Evolutionary conservation across 53 echinoderm and acorn worm species (phyloP), one percentile per base, ranked within the genome.

Genomic region (Echinometra lucunter): DNA sequence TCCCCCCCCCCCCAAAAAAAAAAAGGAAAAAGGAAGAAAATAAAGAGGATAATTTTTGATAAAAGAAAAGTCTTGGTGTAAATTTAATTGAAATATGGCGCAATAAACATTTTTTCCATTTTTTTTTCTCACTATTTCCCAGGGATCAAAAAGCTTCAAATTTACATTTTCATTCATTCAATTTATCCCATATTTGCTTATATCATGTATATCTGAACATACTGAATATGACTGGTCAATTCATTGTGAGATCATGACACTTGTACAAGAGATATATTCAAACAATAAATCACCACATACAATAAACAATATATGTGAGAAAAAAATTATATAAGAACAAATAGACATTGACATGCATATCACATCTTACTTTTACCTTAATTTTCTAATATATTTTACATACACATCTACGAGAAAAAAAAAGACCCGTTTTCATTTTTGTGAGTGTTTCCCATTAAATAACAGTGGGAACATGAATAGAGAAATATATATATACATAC

Each of bases 401-500:
- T 91, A 70, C 45, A 66, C 42, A 70, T 67, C 91, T 91, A 70
- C 70, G 49, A 78, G 55, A 93, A 93, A 92, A 92, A 92, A 92
- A 83, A 83, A 60, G 53, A 57, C 81, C 94, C 94, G 82, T 82
- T 94, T 94, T 94, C 60, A 58, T 83, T 94, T 93, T 78, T 58
- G 60, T 92, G 66, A 58, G 66, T 92, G 74, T 45, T 92, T 74
- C 63, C 80, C 74, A 92, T 55, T 53, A 78, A 92, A 75, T 78
- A 92, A 55, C 40, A 69, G 1, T 78, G 94, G 85, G 94, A 94
- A 60, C 94, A 58, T 83, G 82, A 94, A 94, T 94, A 94, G 66
- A 94, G 94, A 83, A 60, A 94, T 94, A 94, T 83, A 94, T 83
- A 94, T 83, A 94, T 44, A 94, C 94, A 94, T 83, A 94, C 66